Conservation (phyloP, 2,113 vertebrate genomes). For the Prietella phreatophila region DNA sequence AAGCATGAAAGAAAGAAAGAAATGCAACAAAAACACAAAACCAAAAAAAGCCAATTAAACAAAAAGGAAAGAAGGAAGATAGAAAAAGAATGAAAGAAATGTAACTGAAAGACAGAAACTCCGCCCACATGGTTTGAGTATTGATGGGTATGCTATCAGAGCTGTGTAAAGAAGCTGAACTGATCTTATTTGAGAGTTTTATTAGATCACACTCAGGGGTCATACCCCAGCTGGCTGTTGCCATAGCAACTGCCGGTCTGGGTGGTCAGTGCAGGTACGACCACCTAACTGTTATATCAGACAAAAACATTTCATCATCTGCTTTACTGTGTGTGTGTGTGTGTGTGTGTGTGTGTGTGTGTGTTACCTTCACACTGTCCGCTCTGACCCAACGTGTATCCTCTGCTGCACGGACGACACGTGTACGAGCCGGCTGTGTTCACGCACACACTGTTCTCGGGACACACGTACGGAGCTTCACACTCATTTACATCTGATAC, state of each 20-base stretch:
- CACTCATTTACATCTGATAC: conserved; percentile 81
- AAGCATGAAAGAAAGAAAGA: not conserved
- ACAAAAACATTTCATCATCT: not conserved
- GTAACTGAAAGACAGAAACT: not conserved
- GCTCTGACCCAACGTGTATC: conserved; percentile 72
- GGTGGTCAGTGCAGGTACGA: not conserved
- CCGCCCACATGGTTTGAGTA: not conserved
- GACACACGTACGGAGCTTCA: conserved; percentile 68
- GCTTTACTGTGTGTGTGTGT: not conserved
- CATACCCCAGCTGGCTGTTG: not conserved
- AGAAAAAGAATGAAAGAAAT: not conserved
- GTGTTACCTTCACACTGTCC: conserved; percentile 75
- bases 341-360: not conserved
- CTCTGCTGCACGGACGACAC: conserved; percentile 77
- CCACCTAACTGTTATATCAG: not conserved
- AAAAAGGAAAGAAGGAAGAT: not conserved
- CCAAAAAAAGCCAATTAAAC: not conserved
- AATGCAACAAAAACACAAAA: not conserved
- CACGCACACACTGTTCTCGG: conserved; percentile 74
- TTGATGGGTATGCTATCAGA: not conserved
- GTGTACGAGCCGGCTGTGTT: conserved; percentile 78
- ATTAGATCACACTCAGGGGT: not conserved
- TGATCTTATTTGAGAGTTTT: no score
- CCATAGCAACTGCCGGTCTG: not conserved
- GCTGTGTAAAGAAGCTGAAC: not conserved